phyloP scores from a whole-genome alignment of 2,113 vertebrate species.

The Pungitius pungitius region DNA sequence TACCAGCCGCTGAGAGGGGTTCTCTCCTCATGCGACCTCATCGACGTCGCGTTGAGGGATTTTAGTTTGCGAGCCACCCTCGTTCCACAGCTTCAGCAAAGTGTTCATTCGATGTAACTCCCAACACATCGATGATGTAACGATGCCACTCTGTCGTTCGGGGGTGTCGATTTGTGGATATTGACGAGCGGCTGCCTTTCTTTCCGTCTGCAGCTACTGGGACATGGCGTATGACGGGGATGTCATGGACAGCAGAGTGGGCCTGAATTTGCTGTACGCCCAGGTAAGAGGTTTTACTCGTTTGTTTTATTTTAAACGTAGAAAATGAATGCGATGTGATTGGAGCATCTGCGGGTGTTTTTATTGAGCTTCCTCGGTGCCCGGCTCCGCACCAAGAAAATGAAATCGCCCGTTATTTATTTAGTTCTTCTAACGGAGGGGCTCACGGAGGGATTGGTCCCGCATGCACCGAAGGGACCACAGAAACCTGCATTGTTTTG shows the following conservation, averaged over 20 bases:
- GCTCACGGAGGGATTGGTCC: no score
- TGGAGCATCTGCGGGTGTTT: no score
- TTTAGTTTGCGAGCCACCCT: neutral
- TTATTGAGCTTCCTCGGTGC: conserved; percentile 7
- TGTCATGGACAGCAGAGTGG: conserved; percentile 95
- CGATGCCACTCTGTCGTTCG: neutral
- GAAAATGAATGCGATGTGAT: no score
- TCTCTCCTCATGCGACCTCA: neutral
- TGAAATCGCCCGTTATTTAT: conserved; percentile 6
- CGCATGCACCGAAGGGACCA: conserved; percentile 2
- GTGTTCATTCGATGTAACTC: neutral
- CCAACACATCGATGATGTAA: neutral
- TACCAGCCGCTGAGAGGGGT: conserved; percentile 9
- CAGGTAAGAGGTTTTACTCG: conserved; percentile 83
- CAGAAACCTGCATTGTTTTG: neutral
- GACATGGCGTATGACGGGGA: conserved; percentile 93
- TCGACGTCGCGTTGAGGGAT: neutral
- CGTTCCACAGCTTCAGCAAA: neutral
- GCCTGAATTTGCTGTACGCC: conserved; percentile 92
- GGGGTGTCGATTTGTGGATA: neutral
- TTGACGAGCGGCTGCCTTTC: neutral
- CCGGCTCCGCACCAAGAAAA: conserved; percentile 9
- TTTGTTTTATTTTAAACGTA: neutral
- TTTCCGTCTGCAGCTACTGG: conserved; percentile 88
- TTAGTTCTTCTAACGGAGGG: no score